Evolutionary conservation across 2,797 vertebrate genomes (phyloP), one percentile per base, ranked within the genome.

Genomic region (Eulemur coronatus): DNA sequence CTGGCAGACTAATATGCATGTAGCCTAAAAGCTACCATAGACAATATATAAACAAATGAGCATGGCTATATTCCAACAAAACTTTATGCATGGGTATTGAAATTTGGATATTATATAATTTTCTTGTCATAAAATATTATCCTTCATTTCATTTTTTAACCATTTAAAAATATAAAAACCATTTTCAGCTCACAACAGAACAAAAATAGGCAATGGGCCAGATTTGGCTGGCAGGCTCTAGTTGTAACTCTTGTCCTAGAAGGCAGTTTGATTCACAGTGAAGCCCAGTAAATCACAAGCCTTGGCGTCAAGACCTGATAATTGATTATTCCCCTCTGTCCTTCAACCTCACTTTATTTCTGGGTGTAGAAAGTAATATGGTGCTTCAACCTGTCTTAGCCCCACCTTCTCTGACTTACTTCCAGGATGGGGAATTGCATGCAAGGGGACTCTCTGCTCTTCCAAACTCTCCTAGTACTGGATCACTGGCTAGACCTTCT

Each of bases 71-170:
- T 95, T 82, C 22, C 76, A 48, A 76, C 50, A 81, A 76, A 76
- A 81, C 20, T 76, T 75, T 67, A 7, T 33, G 67, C 9, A 26
- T 18, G 4, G 24, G 43, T 22, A 5, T 9, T 30, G 35, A 81
- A 89, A 59, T 76, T 43, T 73, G 13, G 11, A 43, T 38, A 70
- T 63, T 73, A 61, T 73, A 11, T 69, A 70, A 59, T 59, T 61
- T 79, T 84, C 90, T 63, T 80, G n/a, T 92, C 55, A 94, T n/a
- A n/a, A 85, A 95, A 67, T 76, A 55, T 50, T 92, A 75, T 33
- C 76, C 24, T n/a, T 89, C 12, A 14, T 70, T 80, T 63, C n/a
- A 70, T 38, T 52, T 80, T n/a, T 67, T 63, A 91, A 28, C 18
- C 22, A 48, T 70, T 92, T 86, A 48, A 59, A 70, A 86, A 46